Evolutionary conservation across 2,113 vertebrate species (phyloP).

Genomic region (Neomonachus schauinslandi): DNA sequence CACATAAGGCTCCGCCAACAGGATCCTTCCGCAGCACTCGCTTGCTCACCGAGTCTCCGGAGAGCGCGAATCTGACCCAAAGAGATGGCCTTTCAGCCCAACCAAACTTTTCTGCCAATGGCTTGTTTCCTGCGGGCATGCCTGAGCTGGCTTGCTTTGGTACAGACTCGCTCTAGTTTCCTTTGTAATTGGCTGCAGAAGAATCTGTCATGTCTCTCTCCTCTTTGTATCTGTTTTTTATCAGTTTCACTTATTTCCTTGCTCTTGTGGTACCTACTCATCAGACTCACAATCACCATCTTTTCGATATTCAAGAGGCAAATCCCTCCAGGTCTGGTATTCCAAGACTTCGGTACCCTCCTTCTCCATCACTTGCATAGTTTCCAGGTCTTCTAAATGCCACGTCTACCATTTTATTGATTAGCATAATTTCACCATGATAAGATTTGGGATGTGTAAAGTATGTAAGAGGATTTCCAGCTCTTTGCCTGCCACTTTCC

Average conservation of each 20-base stretch:
- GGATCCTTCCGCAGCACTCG: accelerated
- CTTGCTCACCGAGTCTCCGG: background rate
- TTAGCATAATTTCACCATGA: background rate
- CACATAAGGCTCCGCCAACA: accelerated
- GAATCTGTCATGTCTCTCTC: background rate
- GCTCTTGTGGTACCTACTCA: background rate
- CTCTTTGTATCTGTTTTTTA: background rate
- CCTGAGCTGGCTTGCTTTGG: background rate
- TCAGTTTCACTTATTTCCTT: background rate
- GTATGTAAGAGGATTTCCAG: background rate
- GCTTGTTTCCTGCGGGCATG: accelerated
- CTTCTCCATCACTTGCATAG: background rate
- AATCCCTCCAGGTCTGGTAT: background rate
- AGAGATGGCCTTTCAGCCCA: background rate
- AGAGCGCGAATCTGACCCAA: background rate
- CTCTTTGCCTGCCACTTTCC: slow-evolving; percentile 7
- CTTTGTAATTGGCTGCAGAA: background rate
- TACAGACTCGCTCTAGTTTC: background rate
- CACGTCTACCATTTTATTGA: background rate
- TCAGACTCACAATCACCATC: background rate
- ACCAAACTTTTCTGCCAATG: accelerated
- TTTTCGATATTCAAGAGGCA: background rate
- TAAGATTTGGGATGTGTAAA: background rate
- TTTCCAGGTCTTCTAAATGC: background rate
- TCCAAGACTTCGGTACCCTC: background rate